These are phyloP conservation scores for Lepidurus arcticus DNA, from an alignment of 1,140 invertebrate genomes.

Conservation along the genomic window DNA sequence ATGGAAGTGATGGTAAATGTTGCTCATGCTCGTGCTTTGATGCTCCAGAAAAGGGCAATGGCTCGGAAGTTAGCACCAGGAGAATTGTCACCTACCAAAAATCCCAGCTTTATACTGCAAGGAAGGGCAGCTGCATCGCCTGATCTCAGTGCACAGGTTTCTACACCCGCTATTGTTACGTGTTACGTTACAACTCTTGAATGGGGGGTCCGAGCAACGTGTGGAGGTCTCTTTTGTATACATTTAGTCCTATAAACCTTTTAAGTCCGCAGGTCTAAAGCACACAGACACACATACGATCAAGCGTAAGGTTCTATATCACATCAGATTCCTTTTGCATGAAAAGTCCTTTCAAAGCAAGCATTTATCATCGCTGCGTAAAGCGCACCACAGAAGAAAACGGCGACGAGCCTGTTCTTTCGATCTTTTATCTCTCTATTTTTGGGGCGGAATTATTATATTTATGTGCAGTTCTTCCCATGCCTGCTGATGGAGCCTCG, in stretches of 20 bases:
- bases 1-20: neutral
- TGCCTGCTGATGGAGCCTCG: neutral
- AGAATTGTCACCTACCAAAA: neutral
- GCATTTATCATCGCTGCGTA: constrained; percentile 9
- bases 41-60: constrained; percentile 5
- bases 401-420: neutral
- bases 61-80: neutral
- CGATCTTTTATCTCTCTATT: neutral
- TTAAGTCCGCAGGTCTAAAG: constrained; percentile 14
- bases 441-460: neutral
- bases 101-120: neutral
- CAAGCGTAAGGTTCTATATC: neutral
- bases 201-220: neutral
- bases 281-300: neutral
- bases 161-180: constrained; percentile 4
- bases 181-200: constrained; percentile 10
- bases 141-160: constrained; percentile 18
- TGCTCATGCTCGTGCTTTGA: neutral
- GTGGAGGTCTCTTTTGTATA: constrained; percentile 3
- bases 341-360: constrained; percentile 22
- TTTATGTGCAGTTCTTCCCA: neutral
- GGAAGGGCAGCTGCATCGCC: neutral
- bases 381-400: neutral
- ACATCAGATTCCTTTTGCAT: neutral
- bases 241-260: constrained; percentile 2